A percentile compares a stretch with the other conserved stretches of the same genome.
Conservation (phyloP, 1,140 invertebrate genomes). For the Trissolcus basalis region DNA sequence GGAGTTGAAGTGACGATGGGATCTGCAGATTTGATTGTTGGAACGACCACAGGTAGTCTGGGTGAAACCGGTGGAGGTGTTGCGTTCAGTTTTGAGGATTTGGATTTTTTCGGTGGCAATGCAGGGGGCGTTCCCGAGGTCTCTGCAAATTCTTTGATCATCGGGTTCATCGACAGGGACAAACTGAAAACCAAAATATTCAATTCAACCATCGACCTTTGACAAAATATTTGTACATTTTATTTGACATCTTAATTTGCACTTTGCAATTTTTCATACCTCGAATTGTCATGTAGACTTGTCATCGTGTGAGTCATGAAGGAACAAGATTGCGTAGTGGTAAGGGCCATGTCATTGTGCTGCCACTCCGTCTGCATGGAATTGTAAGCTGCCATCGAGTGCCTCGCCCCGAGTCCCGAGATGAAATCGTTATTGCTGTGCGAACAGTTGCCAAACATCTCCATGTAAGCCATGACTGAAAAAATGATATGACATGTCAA, state of each 20-base stretch:
- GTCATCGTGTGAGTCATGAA: constrained; percentile 76
- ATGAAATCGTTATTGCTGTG: constrained; percentile 86
- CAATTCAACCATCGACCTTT: not conserved
- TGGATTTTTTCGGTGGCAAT: constrained; percentile 84
- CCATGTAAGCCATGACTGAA: constrained; percentile 96
- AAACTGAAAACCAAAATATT: constrained; percentile 60
- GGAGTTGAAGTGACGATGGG: constrained; percentile 68
- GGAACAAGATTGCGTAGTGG: constrained; percentile 79
- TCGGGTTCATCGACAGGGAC: constrained; percentile 68
- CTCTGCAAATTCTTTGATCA: constrained; percentile 66
- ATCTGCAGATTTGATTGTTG: constrained; percentile 67
- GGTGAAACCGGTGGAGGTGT: constrained; percentile 72
- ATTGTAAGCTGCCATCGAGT: constrained; percentile 89
- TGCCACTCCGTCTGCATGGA: constrained; percentile 82
- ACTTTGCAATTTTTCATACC: constrained; percentile 65
- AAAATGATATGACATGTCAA: constrained; percentile 41
- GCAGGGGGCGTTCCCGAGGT: constrained; percentile 81
- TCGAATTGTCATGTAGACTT: constrained; percentile 70
- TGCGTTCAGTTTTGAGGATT: constrained; percentile 73
- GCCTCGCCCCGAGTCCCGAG: constrained; percentile 77
- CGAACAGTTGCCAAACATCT: constrained; percentile 93
- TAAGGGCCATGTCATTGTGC: constrained; percentile 78
- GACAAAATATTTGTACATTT: not conserved
- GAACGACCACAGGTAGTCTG: constrained; percentile 68
- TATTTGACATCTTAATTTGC: too few relatives aligned